Evolutionary conservation across 2,113 vertebrate genomes (phyloP), one percentile per base, ranked within the genome.

Genomic region (Nothoprocta pentlandii): DNA sequence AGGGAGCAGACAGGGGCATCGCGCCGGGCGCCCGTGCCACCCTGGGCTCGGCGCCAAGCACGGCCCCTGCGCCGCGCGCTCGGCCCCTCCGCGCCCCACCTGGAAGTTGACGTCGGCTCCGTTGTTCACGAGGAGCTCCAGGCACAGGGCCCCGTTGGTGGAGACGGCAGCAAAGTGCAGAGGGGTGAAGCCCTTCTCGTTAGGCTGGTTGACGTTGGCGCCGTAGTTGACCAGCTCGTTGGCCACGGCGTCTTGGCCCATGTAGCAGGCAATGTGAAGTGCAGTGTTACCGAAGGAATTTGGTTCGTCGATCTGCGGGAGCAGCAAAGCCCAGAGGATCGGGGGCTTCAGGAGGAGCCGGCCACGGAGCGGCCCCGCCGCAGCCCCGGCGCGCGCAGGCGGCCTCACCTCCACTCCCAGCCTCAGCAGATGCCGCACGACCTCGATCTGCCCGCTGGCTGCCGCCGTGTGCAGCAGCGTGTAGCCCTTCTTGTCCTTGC

Each of bases 211-310:
- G 80, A 99, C 99, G 64, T 99, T 98, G 95, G 99, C 98, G 22
- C 99, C 99, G 4, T 97, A 98, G 80, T 99, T 99, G 76, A 99
- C 98, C 96, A 99, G 98, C 95, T 99, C 99, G 4, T 98, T 97
- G 87, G 99, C 99, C 96, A 99, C 99, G 2, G 98, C 97, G 66
- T 99, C 99, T 89, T 99, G 99, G 49, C 99, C 99, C 87, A 97
- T 98, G 97, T 99, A 98, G 96, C 99, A 99, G 79, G 99, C 99
- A 47, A 99, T 99, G 97, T 99, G 99, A 95, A 99, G 98, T n/a
- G 99, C 98, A 28, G 99, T 99, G 98, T 99, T 99, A 53, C 99
- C 99, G 46, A 98, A 99, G 53, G 93, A 92, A 16, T 99, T 99
- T 71, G 98, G 98, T 84, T 99, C 99, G 62, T 99, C 99, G 1